These are phyloP conservation scores for Plebejus argus DNA, from an alignment of 2,888 invertebrate species.

Conservation along the genomic window DNA sequence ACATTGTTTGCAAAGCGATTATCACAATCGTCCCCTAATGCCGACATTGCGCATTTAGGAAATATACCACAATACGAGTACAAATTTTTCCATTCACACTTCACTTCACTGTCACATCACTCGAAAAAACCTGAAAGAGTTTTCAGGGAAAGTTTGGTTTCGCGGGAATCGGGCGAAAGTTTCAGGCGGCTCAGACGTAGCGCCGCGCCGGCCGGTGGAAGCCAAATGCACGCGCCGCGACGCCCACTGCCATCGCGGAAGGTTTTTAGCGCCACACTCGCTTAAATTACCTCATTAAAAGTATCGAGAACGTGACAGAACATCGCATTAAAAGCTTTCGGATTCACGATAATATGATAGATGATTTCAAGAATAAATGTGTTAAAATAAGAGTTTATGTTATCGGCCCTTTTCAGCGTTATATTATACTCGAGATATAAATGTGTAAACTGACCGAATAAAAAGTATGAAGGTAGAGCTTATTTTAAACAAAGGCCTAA, in stretches of 20 bases:
- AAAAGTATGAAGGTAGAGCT: too few relatives aligned
- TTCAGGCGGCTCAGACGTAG: conserved; percentile 58
- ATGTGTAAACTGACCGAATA: too few relatives aligned
- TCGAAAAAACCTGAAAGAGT: background rate
- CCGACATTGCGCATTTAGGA: conserved; percentile 75
- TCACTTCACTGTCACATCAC: conserved; percentile 29
- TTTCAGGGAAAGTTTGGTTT: background rate
- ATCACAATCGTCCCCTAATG: conserved; percentile 69
- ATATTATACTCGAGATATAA: too few relatives aligned
- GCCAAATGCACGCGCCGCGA: conserved; percentile 58
- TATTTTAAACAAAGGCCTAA: too few relatives aligned
- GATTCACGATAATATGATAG: background rate
- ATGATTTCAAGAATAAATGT: background rate
- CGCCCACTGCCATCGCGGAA: conserved; percentile 50
- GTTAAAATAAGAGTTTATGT: too few relatives aligned
- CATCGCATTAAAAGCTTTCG: conserved; percentile 8
- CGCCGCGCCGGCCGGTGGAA: conserved; percentile 57
- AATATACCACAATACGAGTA: conserved; percentile 67
- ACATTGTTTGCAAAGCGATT: conserved; percentile 73
- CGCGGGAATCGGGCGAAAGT: conserved; percentile 54
- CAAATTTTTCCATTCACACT: conserved; percentile 54
- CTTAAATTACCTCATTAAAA: conserved; percentile 37
- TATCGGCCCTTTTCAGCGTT: too few relatives aligned
- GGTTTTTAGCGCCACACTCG: conserved; percentile 41
- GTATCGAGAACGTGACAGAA: conserved; percentile 24